phyloP scores from a whole-genome alignment of 2,888 invertebrate species.

The Cryptophagus acutangulus region DNA sequence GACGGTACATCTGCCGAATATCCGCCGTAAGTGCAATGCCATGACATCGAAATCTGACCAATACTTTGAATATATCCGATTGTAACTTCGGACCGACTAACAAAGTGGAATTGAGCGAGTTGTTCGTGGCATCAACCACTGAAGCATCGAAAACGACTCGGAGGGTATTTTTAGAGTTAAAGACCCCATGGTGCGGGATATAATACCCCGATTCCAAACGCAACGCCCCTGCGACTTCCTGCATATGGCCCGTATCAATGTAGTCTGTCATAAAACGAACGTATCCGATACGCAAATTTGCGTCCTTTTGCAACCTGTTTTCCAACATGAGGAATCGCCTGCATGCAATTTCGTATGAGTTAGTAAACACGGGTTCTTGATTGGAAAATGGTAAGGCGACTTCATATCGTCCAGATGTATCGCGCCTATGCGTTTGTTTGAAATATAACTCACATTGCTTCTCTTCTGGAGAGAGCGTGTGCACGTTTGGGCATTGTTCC shows the following conservation, averaged over 20 bases:
- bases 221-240: too few relatives aligned
- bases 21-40: not conserved
- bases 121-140: not conserved
- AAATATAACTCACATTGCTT: too few relatives aligned
- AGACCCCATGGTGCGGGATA: not conserved
- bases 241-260: constrained; percentile 3
- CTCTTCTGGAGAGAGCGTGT: constrained; percentile 2
- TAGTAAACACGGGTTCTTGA: not conserved
- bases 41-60: constrained; percentile 3
- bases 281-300: too few relatives aligned
- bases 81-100: too few relatives aligned
- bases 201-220: too few relatives aligned
- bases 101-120: not conserved
- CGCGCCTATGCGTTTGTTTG: too few relatives aligned
- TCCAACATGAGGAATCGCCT: too few relatives aligned
- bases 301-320: too few relatives aligned
- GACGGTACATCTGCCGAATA: constrained; percentile 1
- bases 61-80: too few relatives aligned
- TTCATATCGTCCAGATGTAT: constrained; percentile 2
- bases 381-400: not conserved
- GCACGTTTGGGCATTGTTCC: not conserved
- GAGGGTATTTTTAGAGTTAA: not conserved
- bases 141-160: not conserved
- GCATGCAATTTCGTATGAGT: constrained; percentile 1
- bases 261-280: not conserved